Base-by-base conservation (phyloP, 2,888 invertebrate genomes). In the Agrochola lota region DNA sequence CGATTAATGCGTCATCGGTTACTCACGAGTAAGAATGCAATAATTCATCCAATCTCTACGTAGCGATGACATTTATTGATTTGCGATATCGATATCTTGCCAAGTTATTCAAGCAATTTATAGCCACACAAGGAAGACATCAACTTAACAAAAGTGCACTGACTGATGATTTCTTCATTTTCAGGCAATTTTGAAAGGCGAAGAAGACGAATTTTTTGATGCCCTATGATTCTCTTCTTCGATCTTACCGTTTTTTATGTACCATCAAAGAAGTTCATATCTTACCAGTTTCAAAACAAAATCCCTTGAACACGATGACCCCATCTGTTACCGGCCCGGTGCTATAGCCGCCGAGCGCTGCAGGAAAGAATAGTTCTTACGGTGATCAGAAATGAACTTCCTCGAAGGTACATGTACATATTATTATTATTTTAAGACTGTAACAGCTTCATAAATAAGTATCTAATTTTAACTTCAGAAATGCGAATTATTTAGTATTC, bases 1-100 rank as follows among this genome's bases (percentile, higher is more conserved):
- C 7, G 7, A 59, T 49, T 80, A 9, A 35, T 40, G 35, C 15
- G 5, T 59, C 40, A 60, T 11, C 17, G 7, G 9, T 17, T 0
- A 40, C n/a, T n/a, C n/a, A 49, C 26, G 20, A 66, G 8, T 9
- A 67, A 57, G 46, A 83, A 76, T 55, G 46, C 11, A 77, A 62
- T 67, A 30, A 46, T 46, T 46, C 15, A 67, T 67, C 62, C n/a
- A 82, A 40, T 62, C 26, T 55, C 62, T 30, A 40, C 77, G 15
- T 35, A 59, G 8, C 40, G 2, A 55, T 49, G 52, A 67, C n/a
- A 57, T 67, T 62, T 30, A 83, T 57, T 66, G 52, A 67, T 62
- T 49, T 17, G 4, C 20, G 11, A n/a, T 76, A 40, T n/a, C 52
- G 52, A 20, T 52, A 67, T 67, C 40, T 30, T 62, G 66, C 46